Evolutionary conservation across 1,140 invertebrate species (phyloP).

Genomic region (Coelopa frigida): DNA sequence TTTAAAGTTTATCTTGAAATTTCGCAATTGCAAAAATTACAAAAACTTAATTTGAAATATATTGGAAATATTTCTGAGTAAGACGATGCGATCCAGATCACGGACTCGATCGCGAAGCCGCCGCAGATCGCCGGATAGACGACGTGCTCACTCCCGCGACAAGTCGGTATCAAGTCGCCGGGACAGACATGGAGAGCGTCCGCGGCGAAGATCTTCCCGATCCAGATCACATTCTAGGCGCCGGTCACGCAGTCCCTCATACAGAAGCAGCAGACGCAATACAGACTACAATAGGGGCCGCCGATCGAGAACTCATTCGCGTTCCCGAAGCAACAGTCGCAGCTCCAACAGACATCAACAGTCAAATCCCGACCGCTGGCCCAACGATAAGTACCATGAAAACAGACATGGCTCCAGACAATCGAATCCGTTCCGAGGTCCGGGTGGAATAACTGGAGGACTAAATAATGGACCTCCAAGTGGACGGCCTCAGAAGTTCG

Average conservation of each 20-base stretch:
- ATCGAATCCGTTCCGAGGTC: conserved; percentile 30
- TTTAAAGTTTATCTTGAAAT: too few relatives aligned
- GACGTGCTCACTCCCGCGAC: background rate
- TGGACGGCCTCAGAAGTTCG: conserved; percentile 12
- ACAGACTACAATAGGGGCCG: background rate
- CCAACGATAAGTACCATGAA: conserved; percentile 41
- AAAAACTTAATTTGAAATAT: background rate
- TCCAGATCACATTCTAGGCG: background rate
- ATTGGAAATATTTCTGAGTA: background rate
- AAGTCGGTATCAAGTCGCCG: background rate
- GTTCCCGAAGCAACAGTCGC: conserved; percentile 11
- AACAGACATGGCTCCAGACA: conserved; percentile 17
- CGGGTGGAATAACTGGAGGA: background rate
- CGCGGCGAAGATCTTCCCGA: conserved; percentile 2
- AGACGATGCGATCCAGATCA: background rate
- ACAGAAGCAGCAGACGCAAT: background rate
- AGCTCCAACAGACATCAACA: conserved; percentile 2
- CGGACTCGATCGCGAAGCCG: conserved; percentile 5
- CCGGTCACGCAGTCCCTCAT: background rate
- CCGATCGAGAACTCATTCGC: background rate
- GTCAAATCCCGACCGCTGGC: conserved; percentile 36
- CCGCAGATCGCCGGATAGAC: conserved; percentile 5
- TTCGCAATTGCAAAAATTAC: too few relatives aligned
- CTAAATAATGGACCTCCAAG: background rate
- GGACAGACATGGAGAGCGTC: background rate